phyloP scores from a whole-genome alignment of 1,140 invertebrate genomes.

The Drosophila orena region DNA sequence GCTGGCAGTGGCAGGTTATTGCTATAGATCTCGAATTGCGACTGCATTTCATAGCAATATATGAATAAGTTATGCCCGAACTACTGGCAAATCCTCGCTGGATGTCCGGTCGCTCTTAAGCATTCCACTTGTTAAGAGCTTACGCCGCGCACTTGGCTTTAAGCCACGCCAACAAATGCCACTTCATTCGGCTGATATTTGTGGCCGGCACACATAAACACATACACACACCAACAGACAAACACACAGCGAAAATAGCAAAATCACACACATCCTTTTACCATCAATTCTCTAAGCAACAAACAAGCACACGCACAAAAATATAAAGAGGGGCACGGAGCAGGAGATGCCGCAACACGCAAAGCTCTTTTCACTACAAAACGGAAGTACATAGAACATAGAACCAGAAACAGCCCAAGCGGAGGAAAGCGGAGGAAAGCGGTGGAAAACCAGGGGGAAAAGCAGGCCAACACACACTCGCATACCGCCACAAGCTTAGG shows the following conservation, averaged over 20 bases:
- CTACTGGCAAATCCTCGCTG: slow-evolving; percentile 6
- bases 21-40: neutral
- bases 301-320: slow-evolving; percentile 70
- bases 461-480: slow-evolving; percentile 41
- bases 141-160: slow-evolving; percentile 76
- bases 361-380: slow-evolving; percentile 83
- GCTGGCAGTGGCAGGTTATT: neutral
- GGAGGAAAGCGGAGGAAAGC: slow-evolving; percentile 28
- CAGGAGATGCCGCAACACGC: slow-evolving; percentile 71
- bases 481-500: slow-evolving; percentile 58
- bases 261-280: slow-evolving; percentile 83
- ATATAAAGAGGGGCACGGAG: slow-evolving; percentile 8
- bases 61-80: slow-evolving; percentile 25
- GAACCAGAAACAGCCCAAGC: slow-evolving; percentile 70
- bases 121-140: slow-evolving; percentile 79
- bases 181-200: slow-evolving; percentile 81
- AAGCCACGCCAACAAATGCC: slow-evolving; percentile 75
- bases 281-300: slow-evolving; percentile 82
- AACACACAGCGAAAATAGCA: slow-evolving; percentile 38
- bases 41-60: slow-evolving; percentile 3
- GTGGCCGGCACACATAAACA: slow-evolving; percentile 53
- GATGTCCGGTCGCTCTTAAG: slow-evolving; percentile 68
- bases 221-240: slow-evolving; percentile 19
- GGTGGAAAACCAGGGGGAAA: slow-evolving; percentile 49
- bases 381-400: slow-evolving; percentile 80